Evolutionary conservation across 1,140 invertebrate species (phyloP).

Genomic region (Brachionus calyciflorus): DNA sequence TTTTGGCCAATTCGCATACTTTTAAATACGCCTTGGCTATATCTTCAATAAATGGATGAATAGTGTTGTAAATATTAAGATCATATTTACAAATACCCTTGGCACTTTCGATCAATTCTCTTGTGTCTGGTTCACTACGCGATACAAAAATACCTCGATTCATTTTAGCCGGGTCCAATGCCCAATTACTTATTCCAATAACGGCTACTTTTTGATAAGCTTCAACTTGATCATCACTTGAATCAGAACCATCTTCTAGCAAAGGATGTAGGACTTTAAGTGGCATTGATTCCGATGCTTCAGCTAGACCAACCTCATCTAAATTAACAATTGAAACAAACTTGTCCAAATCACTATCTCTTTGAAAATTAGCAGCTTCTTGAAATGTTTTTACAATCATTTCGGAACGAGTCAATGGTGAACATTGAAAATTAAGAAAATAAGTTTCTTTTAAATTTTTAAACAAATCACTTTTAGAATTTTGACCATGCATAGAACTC

Average conservation of each 20-base stretch:
- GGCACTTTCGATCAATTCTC: conserved; percentile 52
- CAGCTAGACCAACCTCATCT: conserved; percentile 57
- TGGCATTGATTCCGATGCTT: conserved; percentile 54
- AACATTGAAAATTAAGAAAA: conserved; percentile 56
- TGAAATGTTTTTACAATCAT: conserved; percentile 54
- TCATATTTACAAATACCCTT: conserved; percentile 52
- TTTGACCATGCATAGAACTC: conserved; percentile 54
- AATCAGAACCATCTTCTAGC: conserved; percentile 50
- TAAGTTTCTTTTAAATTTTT: conserved; percentile 51
- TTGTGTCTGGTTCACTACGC: conserved; percentile 52
- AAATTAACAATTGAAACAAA: conserved; percentile 56
- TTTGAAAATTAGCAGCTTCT: conserved; percentile 54
- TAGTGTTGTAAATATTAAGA: conserved; percentile 45
- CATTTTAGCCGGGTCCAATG: conserved; percentile 57
- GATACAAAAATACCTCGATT: conserved; percentile 56
- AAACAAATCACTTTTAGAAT: conserved; percentile 50
- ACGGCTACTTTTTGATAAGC: conserved; percentile 52
- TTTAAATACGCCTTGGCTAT: conserved; percentile 52
- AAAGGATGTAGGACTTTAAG: conserved; percentile 53
- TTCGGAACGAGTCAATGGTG: conserved; percentile 53
- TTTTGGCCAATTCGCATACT: conserved; percentile 50
- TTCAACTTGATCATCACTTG: neutral
- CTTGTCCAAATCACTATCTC: conserved; percentile 51
- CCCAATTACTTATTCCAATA: conserved; percentile 59
- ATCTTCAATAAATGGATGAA: conserved; percentile 48